Percentiles rank a stretch among this genome's conserved stretches.
These are phyloP conservation scores for Poecilia latipinna DNA, from an alignment of 2,113 vertebrate species.

Conservation along the genomic window DNA sequence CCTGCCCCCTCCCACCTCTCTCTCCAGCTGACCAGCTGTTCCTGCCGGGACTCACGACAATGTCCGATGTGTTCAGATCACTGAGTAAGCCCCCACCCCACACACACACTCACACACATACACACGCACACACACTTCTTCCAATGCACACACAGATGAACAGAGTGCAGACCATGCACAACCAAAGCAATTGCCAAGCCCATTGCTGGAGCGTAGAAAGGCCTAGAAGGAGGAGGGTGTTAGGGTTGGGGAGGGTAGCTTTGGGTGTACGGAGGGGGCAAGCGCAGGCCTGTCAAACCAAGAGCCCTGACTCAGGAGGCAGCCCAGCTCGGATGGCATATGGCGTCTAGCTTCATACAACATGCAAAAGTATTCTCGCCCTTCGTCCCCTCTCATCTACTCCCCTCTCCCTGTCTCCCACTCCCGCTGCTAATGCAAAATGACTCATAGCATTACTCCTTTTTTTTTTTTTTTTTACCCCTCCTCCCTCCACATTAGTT, in stretches of 20 bases:
- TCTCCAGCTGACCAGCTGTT: conserved; percentile 98
- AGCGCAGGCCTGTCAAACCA: conserved; percentile 90
- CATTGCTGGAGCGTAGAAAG: conserved; percentile 49
- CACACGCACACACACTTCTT: conserved; percentile 29
- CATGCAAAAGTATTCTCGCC: conserved; percentile 97
- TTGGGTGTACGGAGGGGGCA: conserved; percentile 83
- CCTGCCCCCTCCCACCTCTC: conserved; percentile 78
- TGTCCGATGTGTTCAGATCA: conserved; percentile 93
- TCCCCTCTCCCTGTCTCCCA: conserved; percentile 57
- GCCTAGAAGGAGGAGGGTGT: conserved; percentile 71
- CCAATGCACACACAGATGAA: conserved; percentile 35
- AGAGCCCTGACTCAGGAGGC: conserved; percentile 90
- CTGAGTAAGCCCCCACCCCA: conserved; percentile 80
- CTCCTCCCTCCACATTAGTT: conserved; percentile 29
- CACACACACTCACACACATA: conserved; percentile 4
- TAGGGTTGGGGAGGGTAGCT: conserved; percentile 67
- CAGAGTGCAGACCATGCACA: conserved; percentile 56
- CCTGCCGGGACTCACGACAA: conserved; percentile 91
- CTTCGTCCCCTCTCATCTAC: conserved; percentile 55
- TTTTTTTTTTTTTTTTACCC: conserved; percentile 62
- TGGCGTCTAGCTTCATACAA: conserved; percentile 99
- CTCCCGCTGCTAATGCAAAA: conserved; percentile 89
- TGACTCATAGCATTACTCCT: conserved; percentile 99
- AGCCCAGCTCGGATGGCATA: conserved; percentile 94
- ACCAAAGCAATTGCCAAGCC: conserved; percentile 60